Evolutionary conservation across 2,888 invertebrate species (phyloP), one percentile per base, ranked within the genome.

Genomic region (Herminia tarsipennalis): DNA sequence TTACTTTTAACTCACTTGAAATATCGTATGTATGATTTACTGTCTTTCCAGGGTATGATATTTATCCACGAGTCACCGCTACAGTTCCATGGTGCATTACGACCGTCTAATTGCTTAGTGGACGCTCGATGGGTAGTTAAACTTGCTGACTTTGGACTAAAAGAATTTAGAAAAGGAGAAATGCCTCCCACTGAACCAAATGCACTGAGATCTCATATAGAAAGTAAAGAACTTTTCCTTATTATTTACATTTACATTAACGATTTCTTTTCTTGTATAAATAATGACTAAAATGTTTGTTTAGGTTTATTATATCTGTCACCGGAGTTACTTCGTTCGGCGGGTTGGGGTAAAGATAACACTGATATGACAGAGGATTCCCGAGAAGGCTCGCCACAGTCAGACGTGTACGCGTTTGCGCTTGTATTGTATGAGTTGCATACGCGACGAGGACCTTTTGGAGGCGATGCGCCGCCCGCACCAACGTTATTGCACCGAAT

Each of bases 81-180:
- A 27, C 94, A 95, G 61, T 96, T 94, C 76, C 98, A 98, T 83
- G 98, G 98, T 0, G 95, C 96, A 38, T 89, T 98, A 44, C 95
- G 96, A 70, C 95, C 98, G 0, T 96, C 97, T 27, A 98, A 98
- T 86, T 98, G 98, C 82, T 92, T 98, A 45, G 97, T 98, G 45
- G 98, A 98, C 87, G 97, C 98, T 16, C 94, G 98, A 18, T 98
- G 98, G 98, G 98, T 98, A 47, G 95, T 98, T 34, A 98, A 99
- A 82, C 92, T 98, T 18, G 94, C 98, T 0, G 98, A 98, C 88
- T 98, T 98, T 76, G 98, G 98, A 1, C 92, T 98, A 30, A 94
- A 95, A 60, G 96, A 97, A 76, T 97, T 98, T 79, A 95, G 97
- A 70, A 93, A 93, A 58, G 96, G 95, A 8, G 95, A 95, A 58